Evolutionary conservation across 1,140 invertebrate genomes (phyloP), one percentile per base, ranked within the genome.

Genomic region (Zophobas morio): DNA sequence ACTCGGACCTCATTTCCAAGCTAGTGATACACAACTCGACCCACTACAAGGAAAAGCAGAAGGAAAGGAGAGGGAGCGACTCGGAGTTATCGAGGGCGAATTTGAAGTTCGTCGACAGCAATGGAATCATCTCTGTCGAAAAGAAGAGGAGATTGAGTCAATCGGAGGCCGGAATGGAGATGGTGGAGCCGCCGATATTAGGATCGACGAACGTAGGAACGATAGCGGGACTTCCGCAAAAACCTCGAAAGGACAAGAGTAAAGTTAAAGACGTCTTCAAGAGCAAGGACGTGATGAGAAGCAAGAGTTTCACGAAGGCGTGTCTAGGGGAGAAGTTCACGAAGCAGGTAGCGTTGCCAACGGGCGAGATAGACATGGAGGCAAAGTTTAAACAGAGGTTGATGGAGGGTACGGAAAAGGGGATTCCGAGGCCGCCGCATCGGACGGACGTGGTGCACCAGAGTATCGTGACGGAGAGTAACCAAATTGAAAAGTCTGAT

Each of bases 171-270:
- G 80, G 32, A 78, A 79, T 75, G 33, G 81, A 84, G 73, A 66
- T 42, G 47, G 81, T 60, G 82, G 70, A 53, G 57, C 84, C 89
- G 81, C 87, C 88, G 78, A 86, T 88, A 33, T 85, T 90, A 66
- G 91, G 91, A 46, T 92, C 91, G 32, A 92, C 91, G 34, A 92
- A 92, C 86, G 87, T 90, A 75, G 91, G 91, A 49, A 92, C 91
- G 1, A 86, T 91, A 78, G 84, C 87, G 37, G 80, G 78, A 34
- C 78, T 79, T 63, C 84, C 88, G 84, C 84, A 84, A 75, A 84
- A 84, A 79, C 76, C 80, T 34, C 72, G 83, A 57, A 87, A 86
- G 76, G 83, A 84, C n/a, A 86, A 85, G 75, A 77, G 36, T 81
- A 40, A 85, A 82, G n/a, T 82, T 34, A 85, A 85, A 76, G 83